phyloP scores from a whole-genome alignment of 2,113 vertebrate species.

The Ptilonorhynchus violaceus region DNA sequence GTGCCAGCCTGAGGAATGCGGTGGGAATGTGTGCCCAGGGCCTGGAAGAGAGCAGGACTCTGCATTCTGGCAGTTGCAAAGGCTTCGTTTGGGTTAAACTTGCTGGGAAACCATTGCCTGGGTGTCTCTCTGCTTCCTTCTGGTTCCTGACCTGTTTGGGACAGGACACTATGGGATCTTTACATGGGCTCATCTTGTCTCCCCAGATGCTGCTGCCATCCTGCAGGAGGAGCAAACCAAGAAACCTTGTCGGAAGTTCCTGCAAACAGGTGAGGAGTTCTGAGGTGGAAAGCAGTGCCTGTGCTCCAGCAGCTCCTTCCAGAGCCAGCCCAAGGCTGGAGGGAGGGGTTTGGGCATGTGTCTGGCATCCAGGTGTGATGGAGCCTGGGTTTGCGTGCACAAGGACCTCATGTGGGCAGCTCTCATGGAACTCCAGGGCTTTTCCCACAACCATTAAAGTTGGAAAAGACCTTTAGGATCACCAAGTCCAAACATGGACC shows the following conservation, averaged over 20 bases:
- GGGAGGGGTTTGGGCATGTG: not conserved
- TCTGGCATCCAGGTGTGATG: not conserved
- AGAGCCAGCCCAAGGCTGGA: not conserved
- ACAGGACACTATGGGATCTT: fast-evolving
- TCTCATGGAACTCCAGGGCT: not conserved
- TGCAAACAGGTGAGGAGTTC: conserved; percentile 70
- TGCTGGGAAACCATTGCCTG: not conserved
- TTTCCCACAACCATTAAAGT: not conserved
- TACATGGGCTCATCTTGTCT: not conserved
- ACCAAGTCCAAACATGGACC: not conserved
- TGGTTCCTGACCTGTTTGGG: not conserved
- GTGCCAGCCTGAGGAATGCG: not conserved
- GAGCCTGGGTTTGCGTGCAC: not conserved
- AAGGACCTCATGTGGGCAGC: fast-evolving
- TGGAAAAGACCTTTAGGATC: not conserved
- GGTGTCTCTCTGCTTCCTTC: not conserved
- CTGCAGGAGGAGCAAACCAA: conserved; percentile 81
- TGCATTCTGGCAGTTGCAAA: not conserved
- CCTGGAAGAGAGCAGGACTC: no score
- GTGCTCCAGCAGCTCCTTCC: not conserved
- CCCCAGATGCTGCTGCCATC: conserved; percentile 74
- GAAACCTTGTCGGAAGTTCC: conserved; percentile 79
- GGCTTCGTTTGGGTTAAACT: not conserved
- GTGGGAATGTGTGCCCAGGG: not conserved
- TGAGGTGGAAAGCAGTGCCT: not conserved